These are phyloP conservation scores for Cephus spinipes DNA, from an alignment of 2,888 invertebrate species.

Conservation along the genomic window DNA sequence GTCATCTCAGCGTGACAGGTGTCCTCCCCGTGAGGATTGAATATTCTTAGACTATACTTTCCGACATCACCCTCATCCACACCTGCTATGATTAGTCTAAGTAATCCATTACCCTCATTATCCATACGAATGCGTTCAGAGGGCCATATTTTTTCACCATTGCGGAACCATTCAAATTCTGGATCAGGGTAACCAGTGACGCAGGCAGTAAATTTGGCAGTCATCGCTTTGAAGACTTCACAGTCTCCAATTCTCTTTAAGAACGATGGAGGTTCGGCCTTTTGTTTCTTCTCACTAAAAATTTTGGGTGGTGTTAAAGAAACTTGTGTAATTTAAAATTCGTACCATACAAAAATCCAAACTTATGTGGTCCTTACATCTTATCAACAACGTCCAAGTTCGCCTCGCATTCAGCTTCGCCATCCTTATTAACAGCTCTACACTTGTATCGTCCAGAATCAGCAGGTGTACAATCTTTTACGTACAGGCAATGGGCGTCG, in stretches of 20 bases:
- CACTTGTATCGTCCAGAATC: constrained; percentile 85
- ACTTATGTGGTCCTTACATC: constrained; percentile 72
- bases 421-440: constrained; percentile 83
- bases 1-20: constrained; percentile 82
- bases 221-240: constrained; percentile 88
- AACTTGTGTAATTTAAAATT: not conserved
- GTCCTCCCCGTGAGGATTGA: constrained; percentile 87
- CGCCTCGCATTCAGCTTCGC: constrained; percentile 81
- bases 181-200: constrained; percentile 89
- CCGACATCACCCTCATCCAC: constrained; percentile 86
- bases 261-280: constrained; percentile 87
- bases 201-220: constrained; percentile 94
- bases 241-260: constrained; percentile 90
- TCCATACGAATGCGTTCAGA: constrained; percentile 87
- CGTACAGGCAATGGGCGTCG: constrained; percentile 81
- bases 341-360: constrained; percentile 16
- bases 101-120: constrained; percentile 83
- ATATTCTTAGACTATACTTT: constrained; percentile 84
- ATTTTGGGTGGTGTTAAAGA: not conserved
- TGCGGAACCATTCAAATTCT: constrained; percentile 87
- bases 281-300: constrained; percentile 77
- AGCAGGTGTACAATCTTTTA: constrained; percentile 74
- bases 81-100: constrained; percentile 84
- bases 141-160: constrained; percentile 83
- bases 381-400: constrained; percentile 83